Conservation (phyloP, 2,113 vertebrate genomes). For the Circaetus gallicus region DNA sequence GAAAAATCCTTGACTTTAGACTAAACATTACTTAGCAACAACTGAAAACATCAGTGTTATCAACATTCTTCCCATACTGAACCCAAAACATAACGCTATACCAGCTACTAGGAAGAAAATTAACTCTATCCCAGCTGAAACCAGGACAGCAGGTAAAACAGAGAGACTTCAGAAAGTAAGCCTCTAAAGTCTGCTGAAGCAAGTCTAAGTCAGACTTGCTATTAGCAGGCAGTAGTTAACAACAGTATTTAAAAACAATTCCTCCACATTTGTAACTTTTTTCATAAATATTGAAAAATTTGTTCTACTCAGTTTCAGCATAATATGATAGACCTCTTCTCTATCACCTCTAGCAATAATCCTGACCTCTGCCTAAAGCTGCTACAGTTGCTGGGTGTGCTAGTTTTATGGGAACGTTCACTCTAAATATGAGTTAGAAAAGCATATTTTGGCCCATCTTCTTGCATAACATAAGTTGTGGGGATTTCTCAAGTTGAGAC, state of each 20-base stretch:
- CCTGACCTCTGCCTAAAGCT: neutral
- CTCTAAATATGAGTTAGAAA: neutral
- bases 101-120: no score
- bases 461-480: neutral
- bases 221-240: neutral
- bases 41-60: no score
- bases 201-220: neutral
- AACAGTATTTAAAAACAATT: neutral
- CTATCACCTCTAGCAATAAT: neutral
- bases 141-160: neutral
- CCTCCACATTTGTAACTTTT: neutral
- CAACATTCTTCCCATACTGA: no score
- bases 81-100: no score
- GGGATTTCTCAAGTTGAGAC: neutral
- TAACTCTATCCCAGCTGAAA: no score
- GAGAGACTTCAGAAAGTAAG: neutral
- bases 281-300: neutral
- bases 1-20: no score
- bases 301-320: neutral
- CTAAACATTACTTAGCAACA: no score
- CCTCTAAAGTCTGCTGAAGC: neutral
- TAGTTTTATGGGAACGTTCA: neutral
- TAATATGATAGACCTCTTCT: neutral
- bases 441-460: neutral
- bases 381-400: no score